Conservation (phyloP, 2,888 invertebrate genomes). For the Xanthorhoe designata region DNA sequence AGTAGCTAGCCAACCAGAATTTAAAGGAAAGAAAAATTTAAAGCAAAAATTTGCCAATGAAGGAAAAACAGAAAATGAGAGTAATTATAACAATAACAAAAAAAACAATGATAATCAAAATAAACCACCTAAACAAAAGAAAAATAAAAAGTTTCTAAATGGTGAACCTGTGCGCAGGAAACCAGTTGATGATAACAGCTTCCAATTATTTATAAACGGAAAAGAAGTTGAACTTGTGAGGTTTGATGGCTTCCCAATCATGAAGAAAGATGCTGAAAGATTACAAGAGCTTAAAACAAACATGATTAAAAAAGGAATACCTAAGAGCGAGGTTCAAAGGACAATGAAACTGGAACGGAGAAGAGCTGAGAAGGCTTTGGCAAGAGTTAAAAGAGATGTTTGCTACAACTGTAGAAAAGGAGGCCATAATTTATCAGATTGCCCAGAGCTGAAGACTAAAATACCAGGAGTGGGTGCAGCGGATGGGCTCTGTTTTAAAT, state of each 20-base stretch:
- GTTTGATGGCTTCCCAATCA: slow-evolving; percentile 90
- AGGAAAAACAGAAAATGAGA: slow-evolving; percentile 6
- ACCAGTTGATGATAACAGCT: slow-evolving; percentile 71
- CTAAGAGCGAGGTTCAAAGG: slow-evolving; percentile 87
- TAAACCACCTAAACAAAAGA: slow-evolving; percentile 45
- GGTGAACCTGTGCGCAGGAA: slow-evolving; percentile 75
- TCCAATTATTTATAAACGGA: slow-evolving; percentile 87
- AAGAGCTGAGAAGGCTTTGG: slow-evolving; percentile 89
- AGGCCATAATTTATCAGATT: slow-evolving; percentile 93
- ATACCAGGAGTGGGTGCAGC: slow-evolving; percentile 77
- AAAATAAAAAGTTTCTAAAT: slow-evolving; percentile 55
- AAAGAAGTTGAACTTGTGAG: slow-evolving; percentile 86
- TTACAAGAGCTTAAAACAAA: slow-evolving; percentile 86
- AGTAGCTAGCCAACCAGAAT: slow-evolving; percentile 11
- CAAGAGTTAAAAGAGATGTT: slow-evolving; percentile 88
- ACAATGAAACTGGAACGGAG: slow-evolving; percentile 89
- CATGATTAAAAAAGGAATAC: slow-evolving; percentile 88
- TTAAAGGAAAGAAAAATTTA: slow-evolving; percentile 34
- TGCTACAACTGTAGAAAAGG: slow-evolving; percentile 92
- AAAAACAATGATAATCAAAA: slow-evolving; percentile 22
- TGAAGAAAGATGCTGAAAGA: slow-evolving; percentile 89
- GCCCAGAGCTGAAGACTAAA: slow-evolving; percentile 88
- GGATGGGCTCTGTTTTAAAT: slow-evolving; percentile 93
- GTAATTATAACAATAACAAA: slow-evolving; percentile 20
- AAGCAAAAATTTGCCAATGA: slow-evolving; percentile 18